Conservation (phyloP, 2,113 vertebrate species). For the Carassius auratus region DNA sequence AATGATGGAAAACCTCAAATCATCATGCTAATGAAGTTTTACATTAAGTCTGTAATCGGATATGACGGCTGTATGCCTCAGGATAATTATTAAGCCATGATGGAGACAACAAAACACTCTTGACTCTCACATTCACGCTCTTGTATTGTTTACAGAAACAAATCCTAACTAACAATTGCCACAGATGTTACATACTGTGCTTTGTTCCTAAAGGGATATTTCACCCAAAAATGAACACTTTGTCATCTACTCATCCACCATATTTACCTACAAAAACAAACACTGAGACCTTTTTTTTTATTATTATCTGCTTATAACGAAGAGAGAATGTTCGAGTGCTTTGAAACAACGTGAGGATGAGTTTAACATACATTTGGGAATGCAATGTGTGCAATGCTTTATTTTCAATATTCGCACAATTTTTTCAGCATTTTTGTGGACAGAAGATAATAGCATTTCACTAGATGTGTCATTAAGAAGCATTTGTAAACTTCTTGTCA, state of each 20-base stretch:
- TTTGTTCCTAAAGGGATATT: neutral
- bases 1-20: neutral
- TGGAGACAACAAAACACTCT: conserved; percentile 7
- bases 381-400: too few relatives aligned
- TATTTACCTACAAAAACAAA: neutral
- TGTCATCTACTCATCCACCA: neutral
- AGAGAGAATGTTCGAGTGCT: neutral
- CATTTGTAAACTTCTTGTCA: neutral
- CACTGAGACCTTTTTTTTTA: neutral
- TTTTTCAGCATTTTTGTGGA: neutral
- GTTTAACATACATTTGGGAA: neutral
- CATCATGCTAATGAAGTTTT: conserved; percentile 1
- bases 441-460: neutral
- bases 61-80: neutral
- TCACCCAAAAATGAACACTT: neutral
- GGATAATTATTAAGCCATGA: neutral
- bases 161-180: neutral
- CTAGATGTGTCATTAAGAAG: neutral
- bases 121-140: neutral
- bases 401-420: neutral
- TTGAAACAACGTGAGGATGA: neutral
- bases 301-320: neutral
- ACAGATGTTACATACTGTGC: neutral
- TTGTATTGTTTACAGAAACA: neutral
- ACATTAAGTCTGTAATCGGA: conserved; percentile 11